Evolutionary conservation across 2,888 invertebrate species (phyloP), one percentile per base, ranked within the genome.

Genomic region (Coelinius sp.): DNA sequence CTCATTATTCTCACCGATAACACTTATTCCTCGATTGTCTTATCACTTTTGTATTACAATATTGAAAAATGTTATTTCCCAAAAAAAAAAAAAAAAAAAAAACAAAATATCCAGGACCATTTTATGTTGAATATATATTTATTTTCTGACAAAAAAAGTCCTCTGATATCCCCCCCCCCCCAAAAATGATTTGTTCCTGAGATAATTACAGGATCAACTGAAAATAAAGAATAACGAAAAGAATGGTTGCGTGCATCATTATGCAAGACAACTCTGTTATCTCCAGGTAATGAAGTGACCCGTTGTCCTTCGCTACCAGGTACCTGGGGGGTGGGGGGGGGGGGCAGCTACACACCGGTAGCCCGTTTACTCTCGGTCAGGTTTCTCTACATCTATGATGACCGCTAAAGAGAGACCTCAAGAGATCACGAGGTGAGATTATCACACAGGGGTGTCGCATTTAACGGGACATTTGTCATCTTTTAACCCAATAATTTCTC

Each of bases 221-320:
- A 31, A 31, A 5, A 31, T 5, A 31, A 7, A 31, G 31, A 10
- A 6, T 10, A 10, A 10, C 10, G 7, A 10, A 35, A 68, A 49
- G 68, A 68, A 70, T 62, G n/a, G 68, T 63, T 70, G 49, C 49
- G 70, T 66, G 75, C 73, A 78, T 77, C 77, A 83, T 84, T 84
- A 84, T 77, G 82, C 82, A 81, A 83, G 82, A 82, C 80, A 77
- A 81, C 79, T 82, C 74, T 79, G 79, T 84, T 84, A 84, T 84
- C 83, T 81, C 78, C 78, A 77, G 81, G 80, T 84, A 84, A 83
- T 81, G 80, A 82, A 84, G 80, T 76, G 80, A 81, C 82, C 82
- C 78, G 82, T 78, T 80, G 81, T 82, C 82, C 83, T 83, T 80
- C 79, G 80, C 83, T 82, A 82, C 84, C 81, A 79, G 77, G 78